Evolutionary conservation across 2,797 vertebrate genomes (phyloP), one percentile per base, ranked within the genome.

Genomic region (Adrianichthys oophorus): DNA sequence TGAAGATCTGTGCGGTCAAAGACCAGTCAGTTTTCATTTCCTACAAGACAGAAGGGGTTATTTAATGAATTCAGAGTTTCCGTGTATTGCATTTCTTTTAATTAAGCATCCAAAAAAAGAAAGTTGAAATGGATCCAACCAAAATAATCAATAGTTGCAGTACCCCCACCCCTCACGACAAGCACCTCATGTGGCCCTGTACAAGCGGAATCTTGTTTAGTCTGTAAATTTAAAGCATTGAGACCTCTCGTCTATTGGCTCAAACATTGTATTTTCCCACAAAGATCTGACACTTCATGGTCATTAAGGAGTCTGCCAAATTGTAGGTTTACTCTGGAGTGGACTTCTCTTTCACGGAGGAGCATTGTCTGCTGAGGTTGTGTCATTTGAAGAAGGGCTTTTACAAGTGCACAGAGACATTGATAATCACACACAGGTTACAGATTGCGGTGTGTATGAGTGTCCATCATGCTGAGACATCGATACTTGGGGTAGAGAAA

Each of bases 221-320:
- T 78, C 54, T 56, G 15, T 72, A 62, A 60, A 65, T 77, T 83
- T 68, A 56, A 58, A 77, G 56, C 41, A 15, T 62, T 2, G 26
- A 83, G 68, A 59, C 72, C 80, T 86, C 83, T 83, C 55, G 67
- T 68, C 68, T 71, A 72, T 73, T 71, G 77, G 74, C 69, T 77
- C 1, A 18, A 56, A 74, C 68, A 79, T 72, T 80, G 78, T 74
- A 73, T 76, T 67, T 79, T 80, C 74, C 68, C 65, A 54, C 57
- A 52, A 70, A 71, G 65, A 82, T 77, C 67, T 60, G 46, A 58
- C 59, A 70, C 72, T 85, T 74, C 62, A 67, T 63, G 71, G 74
- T 76, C 82, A 52, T 80, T 83, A 72, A 82, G 72, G 63, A 72
- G 26, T 61, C 32, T 59, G 78, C 26, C 26, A 29, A 29, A 29